phyloP scores from a whole-genome alignment of 92 coral and sea anemone species.

The Parazoanthus atlanticus region DNA sequence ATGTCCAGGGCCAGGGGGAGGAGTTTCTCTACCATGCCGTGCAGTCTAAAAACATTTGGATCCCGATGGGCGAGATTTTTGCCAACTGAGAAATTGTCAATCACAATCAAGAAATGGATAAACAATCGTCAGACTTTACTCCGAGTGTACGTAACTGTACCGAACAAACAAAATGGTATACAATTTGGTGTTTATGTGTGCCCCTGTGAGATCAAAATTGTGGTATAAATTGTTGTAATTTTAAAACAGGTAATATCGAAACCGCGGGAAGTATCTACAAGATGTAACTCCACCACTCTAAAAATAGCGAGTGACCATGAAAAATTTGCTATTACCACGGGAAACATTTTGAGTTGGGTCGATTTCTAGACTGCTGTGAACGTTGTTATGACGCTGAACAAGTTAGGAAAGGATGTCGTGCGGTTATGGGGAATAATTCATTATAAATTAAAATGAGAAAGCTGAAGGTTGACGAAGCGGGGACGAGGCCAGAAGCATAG shows the following conservation, averaged over 20 bases:
- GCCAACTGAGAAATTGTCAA: constrained; percentile 65
- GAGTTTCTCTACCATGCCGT: constrained; percentile 84
- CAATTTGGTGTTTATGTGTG: background rate
- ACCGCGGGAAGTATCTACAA: background rate
- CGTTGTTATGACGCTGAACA: too few relatives aligned
- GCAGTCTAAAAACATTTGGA: constrained; percentile 91
- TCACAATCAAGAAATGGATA: background rate
- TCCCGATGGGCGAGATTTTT: constrained; percentile 97
- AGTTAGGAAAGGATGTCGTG: too few relatives aligned
- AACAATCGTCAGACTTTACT: background rate
- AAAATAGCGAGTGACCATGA: too few relatives aligned
- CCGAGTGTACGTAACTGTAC: too few relatives aligned
- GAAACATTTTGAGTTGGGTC: too few relatives aligned
- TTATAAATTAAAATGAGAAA: too few relatives aligned
- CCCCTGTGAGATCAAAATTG: background rate
- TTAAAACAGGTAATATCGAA: background rate
- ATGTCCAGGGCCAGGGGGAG: constrained; percentile 88
- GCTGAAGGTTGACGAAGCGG: too few relatives aligned
- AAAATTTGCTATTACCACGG: too few relatives aligned
- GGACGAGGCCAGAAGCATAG: too few relatives aligned
- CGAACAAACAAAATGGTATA: background rate
- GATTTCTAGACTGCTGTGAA: too few relatives aligned
- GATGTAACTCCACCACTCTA: background rate
- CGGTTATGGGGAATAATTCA: too few relatives aligned
- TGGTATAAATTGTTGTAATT: background rate